Evolutionary conservation across 2,888 invertebrate species (phyloP).

Genomic region (Amiota communis): DNA sequence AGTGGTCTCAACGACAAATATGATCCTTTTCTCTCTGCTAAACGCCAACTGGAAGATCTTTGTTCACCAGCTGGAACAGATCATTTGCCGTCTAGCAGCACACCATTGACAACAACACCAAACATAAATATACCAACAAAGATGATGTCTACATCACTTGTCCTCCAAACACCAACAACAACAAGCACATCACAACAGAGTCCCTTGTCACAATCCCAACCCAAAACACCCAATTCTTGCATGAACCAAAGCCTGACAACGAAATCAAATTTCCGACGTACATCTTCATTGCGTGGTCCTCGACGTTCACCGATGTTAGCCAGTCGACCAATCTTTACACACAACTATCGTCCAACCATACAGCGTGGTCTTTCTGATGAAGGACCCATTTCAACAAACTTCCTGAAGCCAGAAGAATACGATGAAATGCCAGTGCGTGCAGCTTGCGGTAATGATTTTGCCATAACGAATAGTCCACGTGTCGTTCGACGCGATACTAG

Average conservation of each 20-base stretch:
- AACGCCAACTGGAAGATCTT: constrained; percentile 87
- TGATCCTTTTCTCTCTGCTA: constrained; percentile 86
- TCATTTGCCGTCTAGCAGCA: constrained; percentile 45
- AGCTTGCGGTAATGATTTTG: constrained; percentile 71
- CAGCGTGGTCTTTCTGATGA: constrained; percentile 73
- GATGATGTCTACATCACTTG: constrained; percentile 12
- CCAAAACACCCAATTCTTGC: constrained; percentile 19
- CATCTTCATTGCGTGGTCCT: constrained; percentile 70
- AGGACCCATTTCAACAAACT: constrained; percentile 72
- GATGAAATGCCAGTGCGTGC: constrained; percentile 73
- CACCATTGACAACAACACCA: constrained; percentile 56
- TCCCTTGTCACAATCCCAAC: background rate
- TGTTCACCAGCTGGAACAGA: constrained; percentile 77
- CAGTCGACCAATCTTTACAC: constrained; percentile 67
- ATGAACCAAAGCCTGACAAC: constrained; percentile 41
- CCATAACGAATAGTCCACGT: constrained; percentile 66
- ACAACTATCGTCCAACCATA: constrained; percentile 70
- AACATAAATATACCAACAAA: background rate
- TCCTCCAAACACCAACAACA: background rate
- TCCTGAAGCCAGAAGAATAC: constrained; percentile 72
- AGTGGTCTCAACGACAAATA: constrained; percentile 73
- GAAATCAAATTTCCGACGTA: constrained; percentile 68
- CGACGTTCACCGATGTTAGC: constrained; percentile 67
- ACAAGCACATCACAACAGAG: constrained; percentile 5
- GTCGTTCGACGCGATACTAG: constrained; percentile 70